Evolutionary conservation across 2,888 invertebrate species (phyloP).

Genomic region (Drosophila hamatofila): DNA sequence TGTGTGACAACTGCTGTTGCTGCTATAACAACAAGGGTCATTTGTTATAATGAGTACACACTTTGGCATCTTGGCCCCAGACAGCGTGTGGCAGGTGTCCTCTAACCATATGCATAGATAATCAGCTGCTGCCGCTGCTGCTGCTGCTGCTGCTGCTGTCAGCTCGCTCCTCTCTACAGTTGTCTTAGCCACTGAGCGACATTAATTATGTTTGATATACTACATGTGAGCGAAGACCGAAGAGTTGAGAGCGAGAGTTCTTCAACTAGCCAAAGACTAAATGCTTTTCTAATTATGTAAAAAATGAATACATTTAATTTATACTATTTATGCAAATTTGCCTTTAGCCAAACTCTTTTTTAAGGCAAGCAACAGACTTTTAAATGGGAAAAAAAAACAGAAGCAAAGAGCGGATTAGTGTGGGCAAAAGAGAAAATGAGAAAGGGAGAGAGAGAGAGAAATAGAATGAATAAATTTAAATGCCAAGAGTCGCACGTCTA

Average conservation of each 20-base stretch:
- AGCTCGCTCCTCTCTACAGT: neutral
- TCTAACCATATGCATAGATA: slow-evolving; percentile 19
- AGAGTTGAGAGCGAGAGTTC: neutral
- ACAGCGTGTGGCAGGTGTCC: slow-evolving; percentile 3
- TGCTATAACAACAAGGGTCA: slow-evolving; percentile 37
- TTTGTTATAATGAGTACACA: slow-evolving; percentile 56
- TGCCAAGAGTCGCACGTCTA: neutral
- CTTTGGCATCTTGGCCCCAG: slow-evolving; percentile 19
- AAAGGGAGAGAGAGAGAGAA: neutral
- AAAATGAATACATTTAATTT: neutral
- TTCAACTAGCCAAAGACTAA: neutral
- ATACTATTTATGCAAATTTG: neutral
- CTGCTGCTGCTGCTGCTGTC: neutral
- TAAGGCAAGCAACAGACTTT: neutral
- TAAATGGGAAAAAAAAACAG: neutral
- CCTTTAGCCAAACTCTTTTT: neutral
- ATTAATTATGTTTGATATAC: slow-evolving; percentile 5
- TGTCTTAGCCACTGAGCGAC: neutral
- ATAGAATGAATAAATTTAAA: neutral
- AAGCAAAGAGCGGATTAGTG: no score
- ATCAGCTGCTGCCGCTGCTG: slow-evolving; percentile 12
- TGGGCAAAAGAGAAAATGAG: neutral
- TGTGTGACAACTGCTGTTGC: slow-evolving; percentile 7
- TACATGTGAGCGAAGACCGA: neutral
- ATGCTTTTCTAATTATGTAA: neutral